Percentiles rank a stretch among this genome's conserved stretches.
phyloP scores from a whole-genome alignment of 2,888 invertebrate species.

The Strigamia transsilvanica region DNA sequence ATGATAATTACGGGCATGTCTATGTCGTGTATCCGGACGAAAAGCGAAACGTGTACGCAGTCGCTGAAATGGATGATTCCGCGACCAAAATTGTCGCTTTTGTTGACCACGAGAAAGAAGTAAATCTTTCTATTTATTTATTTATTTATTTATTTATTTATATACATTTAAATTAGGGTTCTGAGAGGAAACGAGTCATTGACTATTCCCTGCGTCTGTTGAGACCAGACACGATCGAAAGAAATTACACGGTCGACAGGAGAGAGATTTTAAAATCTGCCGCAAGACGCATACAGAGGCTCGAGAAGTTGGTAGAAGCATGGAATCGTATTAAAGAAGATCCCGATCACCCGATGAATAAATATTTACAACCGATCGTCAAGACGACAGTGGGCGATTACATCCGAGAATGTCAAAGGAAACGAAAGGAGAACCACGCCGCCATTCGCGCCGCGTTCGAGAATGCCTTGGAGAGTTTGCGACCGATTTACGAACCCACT shows the following conservation, averaged over 20 bases:
- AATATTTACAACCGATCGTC: conserved; percentile 26
- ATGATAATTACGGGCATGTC: background rate
- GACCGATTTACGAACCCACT: conserved; percentile 8
- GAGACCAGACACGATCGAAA: background rate
- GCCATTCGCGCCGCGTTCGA: background rate
- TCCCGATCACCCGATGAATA: conserved; percentile 50
- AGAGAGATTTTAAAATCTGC: conserved; percentile 1
- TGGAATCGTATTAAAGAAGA: conserved; percentile 43
- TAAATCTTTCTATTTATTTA: background rate
- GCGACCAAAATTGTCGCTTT: background rate
- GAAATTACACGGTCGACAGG: background rate
- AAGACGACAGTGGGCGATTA: conserved; percentile 51
- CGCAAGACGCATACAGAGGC: background rate
- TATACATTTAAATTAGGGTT: background rate
- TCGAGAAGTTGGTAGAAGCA: background rate
- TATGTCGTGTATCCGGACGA: conserved; percentile 50
- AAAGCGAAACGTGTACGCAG: conserved; percentile 17
- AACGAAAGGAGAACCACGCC: background rate
- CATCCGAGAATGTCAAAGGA: background rate
- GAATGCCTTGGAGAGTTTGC: background rate
- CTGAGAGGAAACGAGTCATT: background rate
- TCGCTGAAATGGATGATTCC: background rate
- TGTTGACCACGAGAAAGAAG: background rate
- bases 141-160: background rate
- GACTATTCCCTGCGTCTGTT: background rate